Conservation (phyloP, 2,113 vertebrate species). For the Erpornis zantholeuca region DNA sequence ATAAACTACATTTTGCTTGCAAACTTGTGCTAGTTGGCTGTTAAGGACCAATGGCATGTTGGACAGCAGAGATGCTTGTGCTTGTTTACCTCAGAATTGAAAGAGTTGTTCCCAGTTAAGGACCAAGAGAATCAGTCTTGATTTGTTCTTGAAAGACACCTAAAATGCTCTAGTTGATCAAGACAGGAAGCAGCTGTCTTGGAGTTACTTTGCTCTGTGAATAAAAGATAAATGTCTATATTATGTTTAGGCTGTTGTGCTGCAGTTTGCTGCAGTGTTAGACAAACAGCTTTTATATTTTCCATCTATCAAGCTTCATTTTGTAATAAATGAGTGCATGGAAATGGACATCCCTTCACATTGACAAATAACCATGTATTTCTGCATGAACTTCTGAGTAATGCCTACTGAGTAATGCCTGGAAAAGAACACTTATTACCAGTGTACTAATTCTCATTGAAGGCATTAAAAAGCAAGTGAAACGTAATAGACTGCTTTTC, state of each 20-base stretch:
- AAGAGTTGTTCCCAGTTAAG: not conserved
- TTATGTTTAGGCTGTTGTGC: not conserved
- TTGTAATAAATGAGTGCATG: constrained; percentile 36
- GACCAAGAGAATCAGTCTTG: not conserved
- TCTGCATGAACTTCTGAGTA: constrained; percentile 38
- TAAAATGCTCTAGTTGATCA: not conserved
- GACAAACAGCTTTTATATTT: constrained; percentile 12
- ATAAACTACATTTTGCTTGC: constrained; percentile 52
- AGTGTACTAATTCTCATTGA: not conserved
- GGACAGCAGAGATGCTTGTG: constrained; percentile 37
- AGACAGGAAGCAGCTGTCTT: not conserved
- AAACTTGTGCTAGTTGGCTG: constrained; percentile 52
- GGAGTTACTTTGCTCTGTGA: not conserved
- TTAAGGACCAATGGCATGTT: constrained; percentile 47
- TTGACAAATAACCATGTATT: not conserved
- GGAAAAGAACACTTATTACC: not conserved
- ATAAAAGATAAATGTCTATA: not conserved
- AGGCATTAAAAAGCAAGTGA: not conserved
- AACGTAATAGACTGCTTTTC: not conserved
- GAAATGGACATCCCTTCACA: not conserved
- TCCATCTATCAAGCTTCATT: not conserved
- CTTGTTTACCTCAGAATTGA: constrained; percentile 32
- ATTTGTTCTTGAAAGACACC: not conserved
- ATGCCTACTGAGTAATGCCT: no score
- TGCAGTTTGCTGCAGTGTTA: not conserved